Conservation (phyloP, 1,140 invertebrate genomes). For the Macrobrachium rosenbergii region DNA sequence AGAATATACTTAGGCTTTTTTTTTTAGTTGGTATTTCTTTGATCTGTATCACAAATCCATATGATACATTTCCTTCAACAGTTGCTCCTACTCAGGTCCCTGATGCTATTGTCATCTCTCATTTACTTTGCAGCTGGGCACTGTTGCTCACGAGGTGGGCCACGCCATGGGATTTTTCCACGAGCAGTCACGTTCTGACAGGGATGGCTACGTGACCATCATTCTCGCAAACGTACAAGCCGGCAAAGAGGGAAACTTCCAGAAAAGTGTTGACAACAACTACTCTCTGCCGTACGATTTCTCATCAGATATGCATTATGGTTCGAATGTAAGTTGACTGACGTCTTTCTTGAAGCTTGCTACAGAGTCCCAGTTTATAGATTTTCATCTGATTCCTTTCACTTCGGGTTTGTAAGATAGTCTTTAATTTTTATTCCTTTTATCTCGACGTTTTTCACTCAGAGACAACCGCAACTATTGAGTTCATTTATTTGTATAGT, state of each 20-base stretch:
- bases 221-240: background rate
- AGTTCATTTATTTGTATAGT: too few relatives aligned
- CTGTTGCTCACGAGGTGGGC: background rate
- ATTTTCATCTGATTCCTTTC: too few relatives aligned
- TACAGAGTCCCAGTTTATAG: background rate
- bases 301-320: background rate
- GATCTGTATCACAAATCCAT: too few relatives aligned
- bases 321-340: background rate
- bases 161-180: constrained; percentile 2
- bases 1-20: too few relatives aligned
- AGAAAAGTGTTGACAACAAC: background rate
- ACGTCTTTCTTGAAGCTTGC: background rate
- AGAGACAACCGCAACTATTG: too few relatives aligned
- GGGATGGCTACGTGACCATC: background rate
- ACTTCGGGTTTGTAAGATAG: too few relatives aligned
- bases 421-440: too few relatives aligned
- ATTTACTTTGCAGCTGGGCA: constrained; percentile 7
- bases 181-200: constrained; percentile 3
- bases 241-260: background rate
- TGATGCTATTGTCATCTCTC: too few relatives aligned
- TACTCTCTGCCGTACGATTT: background rate
- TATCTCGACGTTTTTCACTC: too few relatives aligned
- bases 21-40: too few relatives aligned
- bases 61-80: too few relatives aligned
- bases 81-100: too few relatives aligned